phyloP scores from a whole-genome alignment of 2,113 vertebrate species.

The Puffinus mauretanicus region DNA sequence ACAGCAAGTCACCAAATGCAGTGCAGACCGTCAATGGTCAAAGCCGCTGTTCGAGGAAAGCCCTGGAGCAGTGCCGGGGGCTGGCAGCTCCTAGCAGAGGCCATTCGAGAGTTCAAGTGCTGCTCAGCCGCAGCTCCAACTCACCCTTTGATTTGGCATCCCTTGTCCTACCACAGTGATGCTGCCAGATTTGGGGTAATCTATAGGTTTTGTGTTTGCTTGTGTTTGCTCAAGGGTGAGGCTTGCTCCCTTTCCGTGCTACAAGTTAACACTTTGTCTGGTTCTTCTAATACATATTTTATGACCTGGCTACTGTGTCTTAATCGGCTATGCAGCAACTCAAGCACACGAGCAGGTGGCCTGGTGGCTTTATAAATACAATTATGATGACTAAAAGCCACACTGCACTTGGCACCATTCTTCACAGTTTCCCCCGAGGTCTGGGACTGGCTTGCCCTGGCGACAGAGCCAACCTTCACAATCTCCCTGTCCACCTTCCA shows the following conservation, averaged over 20 bases:
- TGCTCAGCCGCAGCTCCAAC: rapidly evolving
- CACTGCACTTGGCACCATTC: not conserved
- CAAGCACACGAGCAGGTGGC: constrained; percentile 47
- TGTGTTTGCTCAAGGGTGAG: not conserved
- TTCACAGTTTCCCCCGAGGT: not conserved
- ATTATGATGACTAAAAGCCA: constrained; percentile 48
- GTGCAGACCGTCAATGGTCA: not conserved
- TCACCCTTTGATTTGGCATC: not conserved
- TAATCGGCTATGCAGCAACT: constrained; percentile 5
- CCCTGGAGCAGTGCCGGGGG: not conserved
- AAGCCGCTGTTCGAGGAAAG: not conserved
- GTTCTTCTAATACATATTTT: constrained; percentile 55
- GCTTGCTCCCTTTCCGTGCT: not conserved
- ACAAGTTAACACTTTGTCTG: not conserved
- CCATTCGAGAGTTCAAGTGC: not conserved
- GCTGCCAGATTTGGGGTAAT: not conserved
- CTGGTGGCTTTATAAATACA: constrained; percentile 41
- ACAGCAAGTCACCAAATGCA: not conserved
- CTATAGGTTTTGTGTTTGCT: not conserved
- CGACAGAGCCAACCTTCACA: not conserved
- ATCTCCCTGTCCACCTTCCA: not conserved
- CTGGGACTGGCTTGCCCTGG: not conserved
- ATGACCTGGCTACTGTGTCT: constrained; percentile 13
- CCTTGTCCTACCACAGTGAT: no score
- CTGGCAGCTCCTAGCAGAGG: not conserved